Evolutionary conservation across 2,113 vertebrate species (phyloP), one percentile per base, ranked within the genome.

Genomic region (Solea senegalensis): DNA sequence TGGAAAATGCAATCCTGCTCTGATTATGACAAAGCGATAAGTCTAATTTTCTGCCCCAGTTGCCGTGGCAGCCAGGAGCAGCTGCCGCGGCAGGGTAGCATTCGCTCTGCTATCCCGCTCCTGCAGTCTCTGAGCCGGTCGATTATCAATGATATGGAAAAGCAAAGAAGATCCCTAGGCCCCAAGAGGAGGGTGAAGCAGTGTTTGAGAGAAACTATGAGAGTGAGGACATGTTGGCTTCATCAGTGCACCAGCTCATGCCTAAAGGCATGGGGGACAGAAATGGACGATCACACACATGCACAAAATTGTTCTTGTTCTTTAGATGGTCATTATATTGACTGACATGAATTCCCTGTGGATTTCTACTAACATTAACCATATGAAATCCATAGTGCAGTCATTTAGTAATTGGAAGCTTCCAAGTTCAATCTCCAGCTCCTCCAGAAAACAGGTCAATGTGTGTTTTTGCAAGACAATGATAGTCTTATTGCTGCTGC

Each of bases 21-120:
- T 84, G 75, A 87, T 86, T 84, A 74, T 78, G 81, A 84, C 80
- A 80, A 85, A 81, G 74, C 49, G 74, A 86, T 83, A 78, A 81
- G 75, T 72, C 66, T 8, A 73, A 90, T 92, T 91, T 92, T 92
- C 89, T 90, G 90, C 91, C 84, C 91, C 88, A 92, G 89, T 91
- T 93, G 87, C 78, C 11, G 74, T 73, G 67, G 77, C 75, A 69
- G 83, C 80, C 72, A 69, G 81, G 52, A 90, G 86, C 89, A 91
- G 89, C 86, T 91, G 88, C 80, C 65, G 81, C 46, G 69, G 78
- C 53, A 72, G 78, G 74, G 70, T 75, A 77, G 58, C 26, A 57
- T 81, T 86, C 15, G 27, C 74, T 75, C 75, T 41, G 65, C 78
- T 26, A 34, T 72, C 69, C 61, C 55, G 49, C 51, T 71, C 48